Evolutionary conservation across 2,113 vertebrate species (phyloP), one percentile per base, ranked within the genome.

Genomic region (Cromileptes altivelis): DNA sequence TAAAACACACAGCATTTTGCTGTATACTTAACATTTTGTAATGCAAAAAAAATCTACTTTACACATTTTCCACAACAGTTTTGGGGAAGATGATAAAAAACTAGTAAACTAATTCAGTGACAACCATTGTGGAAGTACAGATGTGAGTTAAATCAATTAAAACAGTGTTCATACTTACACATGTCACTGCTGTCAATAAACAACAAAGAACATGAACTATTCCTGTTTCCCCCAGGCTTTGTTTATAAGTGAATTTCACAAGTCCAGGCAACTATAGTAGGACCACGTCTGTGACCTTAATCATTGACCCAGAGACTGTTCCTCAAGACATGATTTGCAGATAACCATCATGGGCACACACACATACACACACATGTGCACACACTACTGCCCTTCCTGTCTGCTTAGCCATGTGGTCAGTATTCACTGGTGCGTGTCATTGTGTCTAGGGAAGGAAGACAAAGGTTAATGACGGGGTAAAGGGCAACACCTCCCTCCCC

Each of bases 381-480:
- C 47, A 40, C 11, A 67, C 27, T 21, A 17, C 49, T 62, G 62
- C 58, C 63, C 69, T 64, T 19, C 19, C 75, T 78, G 61, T 86
- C 86, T 85, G 76, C 87, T 85, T 88, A 85, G 65, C 72, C 76
- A 49, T 70, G 84, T 85, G 87, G 75, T 89, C 85, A 64, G 89
- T 91, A 85, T 79, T 86, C 89, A 87, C 84, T 64, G 79, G 84
- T 90, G 90, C 88, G 84, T 91, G 88, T 88, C 84, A 86, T 85
- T 89, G 91, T 84, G 82, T 92, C 91, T 87, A 81, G 75, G 75
- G 87, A 88, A 69, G 58, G 23, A 19, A 89, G 72, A 90, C 72
- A 90, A 92, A 90, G 90, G 92, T 91, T 92, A 93, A 93, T 85
- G 88, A 92, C 68, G 79, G 81, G 89, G 67, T 78, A 87, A 91